Conservation (phyloP, 2,113 vertebrate genomes). For the Osmerus mordax region DNA sequence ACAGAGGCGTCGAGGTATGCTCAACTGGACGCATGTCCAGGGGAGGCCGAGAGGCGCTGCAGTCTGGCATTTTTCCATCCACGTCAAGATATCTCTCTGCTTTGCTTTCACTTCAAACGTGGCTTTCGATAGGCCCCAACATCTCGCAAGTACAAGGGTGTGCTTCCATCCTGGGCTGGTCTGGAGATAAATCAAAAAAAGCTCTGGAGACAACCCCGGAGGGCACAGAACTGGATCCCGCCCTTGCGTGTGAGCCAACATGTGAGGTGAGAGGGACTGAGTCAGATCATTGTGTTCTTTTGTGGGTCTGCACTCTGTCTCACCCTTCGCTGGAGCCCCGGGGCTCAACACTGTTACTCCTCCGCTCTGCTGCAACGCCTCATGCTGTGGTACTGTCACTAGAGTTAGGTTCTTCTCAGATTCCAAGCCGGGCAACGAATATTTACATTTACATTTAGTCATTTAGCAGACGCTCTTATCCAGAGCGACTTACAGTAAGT, state of each 20-base stretch:
- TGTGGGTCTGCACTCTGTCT: slow-evolving; percentile 29
- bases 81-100: neutral
- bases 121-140: slow-evolving; percentile 17
- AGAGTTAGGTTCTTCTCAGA: too few relatives aligned
- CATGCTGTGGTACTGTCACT: neutral
- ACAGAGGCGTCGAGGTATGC: too few relatives aligned
- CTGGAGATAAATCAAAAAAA: slow-evolving; percentile 20
- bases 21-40: too few relatives aligned
- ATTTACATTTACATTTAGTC: too few relatives aligned
- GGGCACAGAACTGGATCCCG: slow-evolving; percentile 23
- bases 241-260: slow-evolving; percentile 3
- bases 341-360: slow-evolving; percentile 7
- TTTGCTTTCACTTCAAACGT: slow-evolving; percentile 9
- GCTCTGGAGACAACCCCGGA: slow-evolving; percentile 21
- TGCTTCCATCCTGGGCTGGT: slow-evolving; percentile 4
- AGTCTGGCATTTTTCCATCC: neutral
- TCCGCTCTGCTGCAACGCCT: too few relatives aligned
- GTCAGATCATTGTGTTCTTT: slow-evolving; percentile 24
- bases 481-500: too few relatives aligned
- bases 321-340: slow-evolving; percentile 23
- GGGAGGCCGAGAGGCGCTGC: neutral
- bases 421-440: too few relatives aligned
- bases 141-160: neutral
- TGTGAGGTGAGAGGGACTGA: slow-evolving; percentile 5
- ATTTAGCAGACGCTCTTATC: too few relatives aligned